A percentile compares a stretch with the other conserved stretches of the same genome.
phyloP scores from a whole-genome alignment of 2,888 invertebrate species.

The Standfussiana lucernea region DNA sequence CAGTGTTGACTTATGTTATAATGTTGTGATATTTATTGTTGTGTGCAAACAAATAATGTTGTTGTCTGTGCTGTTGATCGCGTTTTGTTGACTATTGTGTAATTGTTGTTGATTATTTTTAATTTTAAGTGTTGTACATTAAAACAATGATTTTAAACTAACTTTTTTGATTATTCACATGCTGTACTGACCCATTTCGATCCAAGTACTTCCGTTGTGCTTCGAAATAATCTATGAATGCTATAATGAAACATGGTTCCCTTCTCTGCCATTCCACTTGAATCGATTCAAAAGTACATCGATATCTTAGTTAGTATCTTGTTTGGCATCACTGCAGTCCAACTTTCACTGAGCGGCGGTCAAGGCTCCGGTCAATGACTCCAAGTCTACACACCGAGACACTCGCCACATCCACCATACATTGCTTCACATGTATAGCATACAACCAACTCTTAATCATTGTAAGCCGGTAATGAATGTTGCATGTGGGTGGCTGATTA shows the following conservation, averaged over 20 bases:
- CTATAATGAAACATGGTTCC: constrained; percentile 1
- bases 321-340: constrained; percentile 53
- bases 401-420: constrained; percentile 34
- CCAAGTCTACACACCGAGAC: constrained; percentile 19
- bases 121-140: constrained; percentile 72
- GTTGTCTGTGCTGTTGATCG: constrained; percentile 84
- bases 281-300: constrained; percentile 55
- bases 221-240: neutral
- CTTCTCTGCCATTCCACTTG: neutral
- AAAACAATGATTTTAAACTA: constrained; percentile 52
- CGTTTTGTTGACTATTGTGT: constrained; percentile 89
- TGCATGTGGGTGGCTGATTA: constrained; percentile 11
- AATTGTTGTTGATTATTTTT: constrained; percentile 85
- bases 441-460: constrained; percentile 3
- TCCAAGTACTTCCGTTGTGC: neutral
- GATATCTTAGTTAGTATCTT: constrained; percentile 51
- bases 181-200: neutral
- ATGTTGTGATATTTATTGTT: constrained; percentile 89
- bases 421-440: constrained; percentile 55
- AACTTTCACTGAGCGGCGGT: constrained; percentile 82
- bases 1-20: constrained; percentile 79
- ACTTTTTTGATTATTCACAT: neutral
- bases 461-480: constrained; percentile 43
- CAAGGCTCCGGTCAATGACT: constrained; percentile 82
- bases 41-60: constrained; percentile 82